Percentiles rank a stretch among this genome's conserved stretches.
phyloP scores from a whole-genome alignment of 2,888 invertebrate species.

The Pasiphila rectangulata region DNA sequence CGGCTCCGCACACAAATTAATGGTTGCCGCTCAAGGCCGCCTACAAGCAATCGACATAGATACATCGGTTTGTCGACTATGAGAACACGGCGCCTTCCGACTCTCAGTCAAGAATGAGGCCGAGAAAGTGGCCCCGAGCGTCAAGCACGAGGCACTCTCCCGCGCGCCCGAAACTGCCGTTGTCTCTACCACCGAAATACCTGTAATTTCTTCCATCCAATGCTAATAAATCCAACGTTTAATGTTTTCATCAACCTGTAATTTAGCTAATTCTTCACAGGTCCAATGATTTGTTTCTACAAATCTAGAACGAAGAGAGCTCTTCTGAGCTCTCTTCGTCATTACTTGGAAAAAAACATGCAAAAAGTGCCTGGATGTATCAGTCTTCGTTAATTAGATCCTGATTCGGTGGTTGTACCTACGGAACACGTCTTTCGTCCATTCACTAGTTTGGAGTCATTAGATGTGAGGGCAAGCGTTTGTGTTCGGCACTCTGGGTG shows the following conservation, averaged over 20 bases:
- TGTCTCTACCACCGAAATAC: slow-evolving; percentile 28
- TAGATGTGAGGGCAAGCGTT: slow-evolving; percentile 64
- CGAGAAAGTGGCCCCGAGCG: slow-evolving; percentile 66
- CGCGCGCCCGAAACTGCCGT: slow-evolving; percentile 30
- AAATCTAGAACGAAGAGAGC: too few species aligned
- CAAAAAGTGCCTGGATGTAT: slow-evolving; percentile 37
- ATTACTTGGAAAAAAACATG: slow-evolving; percentile 37
- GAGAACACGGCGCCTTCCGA: slow-evolving; percentile 71
- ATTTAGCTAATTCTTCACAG: slow-evolving; percentile 38
- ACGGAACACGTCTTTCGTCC: slow-evolving; percentile 52
- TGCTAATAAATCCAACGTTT: slow-evolving; percentile 45
- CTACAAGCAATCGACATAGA: slow-evolving; percentile 78
- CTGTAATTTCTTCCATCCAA: slow-evolving; percentile 41
- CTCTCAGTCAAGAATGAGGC: slow-evolving; percentile 67
- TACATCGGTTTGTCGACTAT: slow-evolving; percentile 75
- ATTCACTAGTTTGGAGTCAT: slow-evolving; percentile 66
- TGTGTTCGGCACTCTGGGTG: slow-evolving; percentile 55
- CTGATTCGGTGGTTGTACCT: slow-evolving; percentile 42
- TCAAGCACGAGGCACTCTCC: slow-evolving; percentile 37
- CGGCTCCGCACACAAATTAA: slow-evolving; percentile 78
- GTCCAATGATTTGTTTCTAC: slow-evolving; percentile 42
- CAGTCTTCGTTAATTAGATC: slow-evolving; percentile 59
- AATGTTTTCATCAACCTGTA: slow-evolving; percentile 39
- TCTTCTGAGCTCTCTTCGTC: slow-evolving; percentile 58
- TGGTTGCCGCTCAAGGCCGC: slow-evolving; percentile 77